Evolutionary conservation across 2,888 invertebrate genomes (phyloP), one percentile per base, ranked within the genome.

Genomic region (Agonopterix alstromeriana): DNA sequence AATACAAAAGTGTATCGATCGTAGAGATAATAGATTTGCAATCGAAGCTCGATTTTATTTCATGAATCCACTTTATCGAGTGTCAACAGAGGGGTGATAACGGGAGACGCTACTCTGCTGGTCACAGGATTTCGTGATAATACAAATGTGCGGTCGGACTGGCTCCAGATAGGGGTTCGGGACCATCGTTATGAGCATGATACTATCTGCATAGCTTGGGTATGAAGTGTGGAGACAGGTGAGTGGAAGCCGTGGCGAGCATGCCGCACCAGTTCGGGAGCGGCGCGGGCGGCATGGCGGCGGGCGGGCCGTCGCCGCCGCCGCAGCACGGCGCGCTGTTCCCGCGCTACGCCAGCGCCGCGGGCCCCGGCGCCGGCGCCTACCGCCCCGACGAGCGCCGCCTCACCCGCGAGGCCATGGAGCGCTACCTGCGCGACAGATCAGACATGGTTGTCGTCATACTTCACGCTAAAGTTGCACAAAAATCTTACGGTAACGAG

Each of bases 401-500:
- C 52, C 90, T 96, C 58, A 96, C 95, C 35, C 90, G 97, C 52
- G 97, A 98, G 65, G 96, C 97, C 40, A 99, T 99, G 99, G 96
- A 97, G 78, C 93, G 97, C 50, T 99, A 99, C 80, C 91, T 99
- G 65, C 92, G 97, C 49, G 98, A 98, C 74, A 92, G 97, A 63
- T 95, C 96, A 64, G 98, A 98, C 79, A 97, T 98, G 96, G 94
- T 97, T 14, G 95, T 99, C 51, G 97, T 98, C 47, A 98, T 99
- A 65, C 90, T 99, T 49, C 99, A 99, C 85, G 99, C 99, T 45
- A 99, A 99, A 91, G 99, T 99, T 45, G 99, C 99, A 36, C 99
- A 99, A 83, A 99, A 99, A 77, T 99, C 98, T 0, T 99, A 99
- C 76, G 99, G 99, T 57, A 99, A 99, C 80, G 99, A 99, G 77